Percentiles rank a stretch among this genome's conserved stretches.
These are phyloP conservation scores for Chaetorhynchus papuensis DNA, from an alignment of 2,113 vertebrate species.

Conservation along the genomic window DNA sequence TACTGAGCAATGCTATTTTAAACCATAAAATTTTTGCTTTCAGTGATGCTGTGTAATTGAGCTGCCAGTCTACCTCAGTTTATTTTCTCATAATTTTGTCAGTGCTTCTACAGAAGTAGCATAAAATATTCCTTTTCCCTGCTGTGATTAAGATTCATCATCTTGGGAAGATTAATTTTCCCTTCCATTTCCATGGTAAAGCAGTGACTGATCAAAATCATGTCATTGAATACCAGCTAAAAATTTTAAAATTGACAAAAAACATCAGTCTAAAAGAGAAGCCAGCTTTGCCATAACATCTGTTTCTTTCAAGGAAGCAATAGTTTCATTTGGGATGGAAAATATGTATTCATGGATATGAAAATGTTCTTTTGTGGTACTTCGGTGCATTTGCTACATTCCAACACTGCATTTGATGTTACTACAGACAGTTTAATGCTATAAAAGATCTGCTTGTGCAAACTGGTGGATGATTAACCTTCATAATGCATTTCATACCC, in stretches of 20 bases:
- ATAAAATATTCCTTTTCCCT: neutral
- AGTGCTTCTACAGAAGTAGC: neutral
- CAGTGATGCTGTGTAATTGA: neutral
- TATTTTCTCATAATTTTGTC: neutral
- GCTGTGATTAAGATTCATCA: neutral
- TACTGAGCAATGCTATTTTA: neutral
- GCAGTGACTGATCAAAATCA: neutral
- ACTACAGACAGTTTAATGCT: neutral
- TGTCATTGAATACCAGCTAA: neutral
- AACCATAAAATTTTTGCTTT: neutral
- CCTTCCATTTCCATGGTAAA: neutral
- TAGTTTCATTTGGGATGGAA: conserved; percentile 32
- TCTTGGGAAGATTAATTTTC: neutral
- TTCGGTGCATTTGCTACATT: conserved; percentile 22
- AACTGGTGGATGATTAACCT: neutral
- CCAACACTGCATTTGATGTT: neutral
- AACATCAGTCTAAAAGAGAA: neutral
- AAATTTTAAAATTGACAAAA: neutral
- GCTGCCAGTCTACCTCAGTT: neutral
- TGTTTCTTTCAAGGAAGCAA: conserved; percentile 18
- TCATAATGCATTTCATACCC: neutral
- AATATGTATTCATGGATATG: conserved; percentile 20
- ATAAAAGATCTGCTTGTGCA: neutral
- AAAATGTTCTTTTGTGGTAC: neutral
- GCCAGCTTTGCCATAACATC: neutral